phyloP scores from a whole-genome alignment of 2,888 invertebrate genomes.

The Panorpa germanica region DNA sequence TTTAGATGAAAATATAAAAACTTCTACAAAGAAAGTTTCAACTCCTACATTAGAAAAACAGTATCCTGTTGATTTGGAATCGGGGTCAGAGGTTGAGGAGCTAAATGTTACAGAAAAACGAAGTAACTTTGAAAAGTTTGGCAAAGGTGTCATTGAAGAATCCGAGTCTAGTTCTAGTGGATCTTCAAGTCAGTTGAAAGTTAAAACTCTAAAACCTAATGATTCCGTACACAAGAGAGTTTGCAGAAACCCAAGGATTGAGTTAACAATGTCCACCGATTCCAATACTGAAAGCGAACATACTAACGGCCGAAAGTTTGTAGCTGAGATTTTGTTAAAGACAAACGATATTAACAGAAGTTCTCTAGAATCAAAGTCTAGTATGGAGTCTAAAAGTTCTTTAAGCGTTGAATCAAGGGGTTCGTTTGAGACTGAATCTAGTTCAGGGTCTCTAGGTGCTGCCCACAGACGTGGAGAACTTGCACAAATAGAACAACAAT shows the following conservation, averaged over 20 bases:
- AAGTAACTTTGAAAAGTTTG: slow-evolving; percentile 25
- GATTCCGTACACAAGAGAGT: slow-evolving; percentile 22
- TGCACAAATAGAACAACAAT: slow-evolving; percentile 43
- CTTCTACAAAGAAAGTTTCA: slow-evolving; percentile 29
- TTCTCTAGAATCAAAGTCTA: slow-evolving; percentile 34
- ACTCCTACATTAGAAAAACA: slow-evolving; percentile 44
- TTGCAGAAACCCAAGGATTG: slow-evolving; percentile 30
- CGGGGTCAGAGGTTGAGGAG: slow-evolving; percentile 32
- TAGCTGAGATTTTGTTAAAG: slow-evolving; percentile 15
- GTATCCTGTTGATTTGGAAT: slow-evolving; percentile 40
- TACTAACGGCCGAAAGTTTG: slow-evolving; percentile 17
- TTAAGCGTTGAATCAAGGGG: slow-evolving; percentile 50
- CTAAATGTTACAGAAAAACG: slow-evolving; percentile 26
- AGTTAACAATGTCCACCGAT: slow-evolving; percentile 13
- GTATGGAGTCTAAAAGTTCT: slow-evolving; percentile 40
- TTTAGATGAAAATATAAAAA: slow-evolving; percentile 27
- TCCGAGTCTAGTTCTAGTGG: slow-evolving; percentile 40
- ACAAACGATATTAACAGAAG: slow-evolving; percentile 15
- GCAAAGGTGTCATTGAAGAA: slow-evolving; percentile 30
- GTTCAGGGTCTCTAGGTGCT: slow-evolving; percentile 53
- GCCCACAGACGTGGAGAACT: slow-evolving; percentile 42
- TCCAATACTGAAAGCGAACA: not conserved
- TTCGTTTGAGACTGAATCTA: slow-evolving; percentile 56
- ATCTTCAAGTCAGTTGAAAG: slow-evolving; percentile 26
- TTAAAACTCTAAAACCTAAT: slow-evolving; percentile 26